Percentiles rank a stretch among this genome's conserved stretches.
These are phyloP conservation scores for Muschampia plurimacula DNA, from an alignment of 2,888 invertebrate species.

Conservation along the genomic window DNA sequence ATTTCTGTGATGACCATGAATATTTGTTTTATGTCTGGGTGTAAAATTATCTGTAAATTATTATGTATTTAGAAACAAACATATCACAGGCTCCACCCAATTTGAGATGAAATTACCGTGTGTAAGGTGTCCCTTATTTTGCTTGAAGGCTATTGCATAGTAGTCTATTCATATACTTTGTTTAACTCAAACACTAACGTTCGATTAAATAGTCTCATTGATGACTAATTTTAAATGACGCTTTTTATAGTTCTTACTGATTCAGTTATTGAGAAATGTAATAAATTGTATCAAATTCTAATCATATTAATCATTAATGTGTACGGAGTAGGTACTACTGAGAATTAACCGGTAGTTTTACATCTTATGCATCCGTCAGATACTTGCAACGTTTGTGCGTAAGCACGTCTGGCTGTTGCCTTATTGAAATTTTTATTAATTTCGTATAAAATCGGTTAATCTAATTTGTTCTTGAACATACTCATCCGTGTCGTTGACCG, in stretches of 20 bases:
- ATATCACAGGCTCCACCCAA: no score
- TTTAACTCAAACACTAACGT: background rate
- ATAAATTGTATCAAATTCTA: background rate
- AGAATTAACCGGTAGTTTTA: no score
- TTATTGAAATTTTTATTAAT: background rate
- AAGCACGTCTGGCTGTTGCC: background rate
- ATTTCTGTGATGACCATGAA: no score
- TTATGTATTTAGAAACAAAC: no score
- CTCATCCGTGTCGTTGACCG: conserved; percentile 28
- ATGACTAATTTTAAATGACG: background rate
- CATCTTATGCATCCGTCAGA: background rate
- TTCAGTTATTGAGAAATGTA: background rate
- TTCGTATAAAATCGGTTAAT: background rate
- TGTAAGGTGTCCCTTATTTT: no score
- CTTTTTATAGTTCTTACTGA: background rate
- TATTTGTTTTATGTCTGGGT: no score
- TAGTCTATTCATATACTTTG: background rate
- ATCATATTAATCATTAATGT: conserved; percentile 26
- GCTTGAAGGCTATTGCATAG: background rate
- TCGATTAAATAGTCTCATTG: background rate
- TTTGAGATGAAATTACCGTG: no score
- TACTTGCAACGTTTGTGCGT: background rate
- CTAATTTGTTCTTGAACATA: background rate
- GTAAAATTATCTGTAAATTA: no score
- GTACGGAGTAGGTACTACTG: background rate